Percentiles rank a stretch among this genome's conserved stretches.
Evolutionary conservation across 2,113 vertebrate species (phyloP).

Genomic region (Stictonetta naevosa): DNA sequence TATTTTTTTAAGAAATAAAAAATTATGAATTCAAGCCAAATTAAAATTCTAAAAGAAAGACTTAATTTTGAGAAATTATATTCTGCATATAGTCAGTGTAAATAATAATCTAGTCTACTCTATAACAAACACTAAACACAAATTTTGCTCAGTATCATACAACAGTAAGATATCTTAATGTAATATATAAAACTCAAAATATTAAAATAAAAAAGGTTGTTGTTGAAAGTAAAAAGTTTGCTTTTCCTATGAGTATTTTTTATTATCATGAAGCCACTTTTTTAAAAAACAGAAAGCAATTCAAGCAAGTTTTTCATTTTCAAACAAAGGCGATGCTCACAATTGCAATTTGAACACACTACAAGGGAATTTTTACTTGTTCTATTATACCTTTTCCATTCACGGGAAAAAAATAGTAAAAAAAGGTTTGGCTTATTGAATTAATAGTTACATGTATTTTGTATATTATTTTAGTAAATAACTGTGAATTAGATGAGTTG

Average conservation of each 20-base stretch:
- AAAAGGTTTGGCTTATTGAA: neutral
- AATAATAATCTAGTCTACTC: neutral
- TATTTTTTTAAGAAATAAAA: neutral
- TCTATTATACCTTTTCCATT: neutral
- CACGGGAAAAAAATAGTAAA: neutral
- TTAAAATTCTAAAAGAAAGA: neutral
- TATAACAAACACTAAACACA: neutral
- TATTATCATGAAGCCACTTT: neutral
- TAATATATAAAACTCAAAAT: neutral
- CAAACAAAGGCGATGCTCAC: neutral
- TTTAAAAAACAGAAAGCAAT: neutral
- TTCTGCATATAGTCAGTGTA: neutral
- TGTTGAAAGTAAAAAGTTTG: neutral
- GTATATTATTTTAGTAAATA: neutral
- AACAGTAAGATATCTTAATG: neutral
- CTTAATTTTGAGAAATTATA: neutral
- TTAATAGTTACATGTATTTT: neutral
- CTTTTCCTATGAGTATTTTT: neutral
- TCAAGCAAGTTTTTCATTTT: neutral
- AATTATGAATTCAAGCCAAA: neutral
- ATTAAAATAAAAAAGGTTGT: neutral
- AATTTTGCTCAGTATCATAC: neutral
- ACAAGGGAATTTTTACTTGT: neutral
- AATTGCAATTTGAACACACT: neutral
- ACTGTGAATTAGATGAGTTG: neutral